phyloP scores from a whole-genome alignment of 2,113 vertebrate genomes.

The Limnothrissa miodon region DNA sequence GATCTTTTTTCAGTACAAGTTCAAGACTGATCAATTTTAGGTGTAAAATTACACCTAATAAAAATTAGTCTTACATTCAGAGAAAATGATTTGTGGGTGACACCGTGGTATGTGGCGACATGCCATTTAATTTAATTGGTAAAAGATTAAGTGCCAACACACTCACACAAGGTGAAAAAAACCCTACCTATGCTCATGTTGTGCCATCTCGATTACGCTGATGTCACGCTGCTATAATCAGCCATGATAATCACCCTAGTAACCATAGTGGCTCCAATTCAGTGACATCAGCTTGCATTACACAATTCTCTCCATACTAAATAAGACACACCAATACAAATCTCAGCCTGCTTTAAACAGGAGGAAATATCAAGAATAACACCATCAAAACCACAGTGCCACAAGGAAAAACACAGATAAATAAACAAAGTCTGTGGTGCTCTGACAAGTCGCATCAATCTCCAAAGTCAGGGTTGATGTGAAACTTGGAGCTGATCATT shows the following conservation, averaged over 20 bases:
- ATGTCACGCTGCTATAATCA: background rate
- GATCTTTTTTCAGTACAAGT: background rate
- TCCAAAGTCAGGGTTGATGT: background rate
- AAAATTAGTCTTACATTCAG: background rate
- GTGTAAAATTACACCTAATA: background rate
- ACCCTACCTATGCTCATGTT: background rate
- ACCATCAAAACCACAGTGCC: background rate
- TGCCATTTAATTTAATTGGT: background rate
- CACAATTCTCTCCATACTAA: background rate
- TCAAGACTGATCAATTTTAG: background rate
- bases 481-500: conserved; percentile 16
- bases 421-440: background rate
- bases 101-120: background rate
- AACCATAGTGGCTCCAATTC: background rate
- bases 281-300: background rate
- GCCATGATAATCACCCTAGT: background rate
- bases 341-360: background rate
- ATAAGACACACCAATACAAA: background rate
- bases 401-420: background rate
- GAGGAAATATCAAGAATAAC: background rate
- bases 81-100: background rate
- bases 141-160: background rate
- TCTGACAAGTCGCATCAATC: background rate
- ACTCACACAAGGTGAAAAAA: background rate
- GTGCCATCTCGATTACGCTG: background rate